Evolutionary conservation across 2,797 vertebrate species (phyloP), one percentile per base, ranked within the genome.

Genomic region (Schizopygopsis malacanthus): DNA sequence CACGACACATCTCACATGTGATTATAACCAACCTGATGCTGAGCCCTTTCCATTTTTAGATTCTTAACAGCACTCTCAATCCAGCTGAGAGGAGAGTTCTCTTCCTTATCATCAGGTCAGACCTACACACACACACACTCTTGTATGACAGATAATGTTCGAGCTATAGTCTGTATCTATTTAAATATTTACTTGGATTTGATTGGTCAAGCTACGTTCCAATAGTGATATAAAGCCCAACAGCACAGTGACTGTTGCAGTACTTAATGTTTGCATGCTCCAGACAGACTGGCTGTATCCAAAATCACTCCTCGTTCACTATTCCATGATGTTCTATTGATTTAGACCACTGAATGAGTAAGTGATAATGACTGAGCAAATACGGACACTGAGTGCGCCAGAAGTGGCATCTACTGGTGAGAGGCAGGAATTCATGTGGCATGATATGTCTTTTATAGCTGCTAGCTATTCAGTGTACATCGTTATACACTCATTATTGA

Each of bases 21-120:
- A 54, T 65, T 45, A 65, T 33, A 70, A 20, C 71, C 39, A 86
- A 86, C 18, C 16, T 82, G 52, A 77, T 4, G 12, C 79, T 12
- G 45, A 70, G 47, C n/a, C 61, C 39, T 82, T 39, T 86, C 50
- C 70, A 71, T 61, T 82, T 82, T 82, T 73, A 81, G 22, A 50
- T 41, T 43, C 37, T 80, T 59, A 65, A 25, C 78, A n/a, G 39
- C 78, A 69, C 41, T 67, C 13, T 22, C 43, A 69, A 39, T 81
- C 70, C 84, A 69, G n/a, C 59, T 16, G 37, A 81, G 37, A 81
- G 45, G 3, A 41, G n/a, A 5, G 4, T 61, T 71, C 25, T 67
- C 47, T 81, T 70, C 37, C 54, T 56, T 71, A 70, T 70, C 12
- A 70, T 25, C 28, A 25, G 50, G 3, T 45, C 65, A 37, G 22